Evolutionary conservation across 2,888 invertebrate species (phyloP), one percentile per base, ranked within the genome.

Genomic region (Steinernema carpocapsae): DNA sequence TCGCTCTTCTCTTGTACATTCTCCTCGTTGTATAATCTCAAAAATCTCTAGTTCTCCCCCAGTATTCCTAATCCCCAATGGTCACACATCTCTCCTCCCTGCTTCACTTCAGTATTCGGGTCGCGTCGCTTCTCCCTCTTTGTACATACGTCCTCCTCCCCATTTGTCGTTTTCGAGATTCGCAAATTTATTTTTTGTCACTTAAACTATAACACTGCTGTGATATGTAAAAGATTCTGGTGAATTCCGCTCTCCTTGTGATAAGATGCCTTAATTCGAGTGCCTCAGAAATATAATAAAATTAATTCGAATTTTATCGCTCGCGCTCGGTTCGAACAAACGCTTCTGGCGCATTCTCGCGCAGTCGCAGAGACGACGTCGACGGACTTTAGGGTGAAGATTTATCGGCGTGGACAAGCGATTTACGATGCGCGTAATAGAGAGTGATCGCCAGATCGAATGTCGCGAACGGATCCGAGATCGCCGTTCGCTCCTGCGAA

Each of bases 361-460:
- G 26, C 56, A 56, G 26, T 56, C 56, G 26, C 56, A 56, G n/a
- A n/a, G n/a, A n/a, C n/a, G n/a, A n/a, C n/a, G n/a, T n/a, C n/a
- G n/a, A n/a, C n/a, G n/a, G n/a, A n/a, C 24, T 22, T 51, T 19
- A 7, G 26, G 24, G 56, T 26, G 56, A 56, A 56, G 56, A 56
- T 56, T 56, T 56, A 56, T 56, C 56, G 56, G 3, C 56, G 56
- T 10, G 4, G 56, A 24, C 56, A 26, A 6, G 56, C 56, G 26
- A 56, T 56, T 56, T 56, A 56, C 56, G 56, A 56, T 26, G 56
- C 56, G 56, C 56, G 56, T 56, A 56, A 56, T 56, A 12, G 56
- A 56, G 56, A 56, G 56, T 56, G 56, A 56, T 56, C 56, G 56
- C 56, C 22, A 17, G 56, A 26, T 56, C 56, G 56, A 56, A 19